Evolutionary conservation across 2,113 vertebrate species (phyloP).

Genomic region (Phocoena phocoena): DNA sequence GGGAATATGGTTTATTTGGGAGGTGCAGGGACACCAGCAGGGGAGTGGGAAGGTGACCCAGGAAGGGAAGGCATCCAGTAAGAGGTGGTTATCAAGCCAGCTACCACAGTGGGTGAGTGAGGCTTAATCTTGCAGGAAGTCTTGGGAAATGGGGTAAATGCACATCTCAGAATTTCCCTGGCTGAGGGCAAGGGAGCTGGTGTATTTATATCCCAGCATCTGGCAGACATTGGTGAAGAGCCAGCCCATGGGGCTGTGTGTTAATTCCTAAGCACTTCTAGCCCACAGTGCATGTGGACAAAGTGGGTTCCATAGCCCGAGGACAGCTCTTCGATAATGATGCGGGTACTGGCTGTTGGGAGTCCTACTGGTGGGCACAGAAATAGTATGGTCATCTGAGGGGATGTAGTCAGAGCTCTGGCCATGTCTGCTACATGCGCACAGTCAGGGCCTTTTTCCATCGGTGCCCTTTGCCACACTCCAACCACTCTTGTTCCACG

Average conservation of each 20-base stretch:
- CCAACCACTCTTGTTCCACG: neutral
- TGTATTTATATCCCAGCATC: neutral
- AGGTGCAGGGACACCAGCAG: slow-evolving; percentile 18
- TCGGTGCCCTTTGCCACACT: neutral
- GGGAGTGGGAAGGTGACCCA: neutral
- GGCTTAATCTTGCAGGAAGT: neutral
- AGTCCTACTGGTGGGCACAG: neutral
- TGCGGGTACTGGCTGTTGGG: neutral
- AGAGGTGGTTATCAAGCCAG: neutral
- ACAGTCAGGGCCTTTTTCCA: neutral
- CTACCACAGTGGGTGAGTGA: neutral
- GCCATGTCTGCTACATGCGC: neutral
- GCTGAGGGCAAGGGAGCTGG: neutral
- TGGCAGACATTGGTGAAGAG: neutral
- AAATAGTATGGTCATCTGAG: neutral
- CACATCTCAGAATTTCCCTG: neutral
- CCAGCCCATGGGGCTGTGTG: neutral
- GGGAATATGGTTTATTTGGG: neutral
- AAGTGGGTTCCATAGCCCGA: neutral
- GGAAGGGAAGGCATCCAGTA: neutral
- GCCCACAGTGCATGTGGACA: neutral
- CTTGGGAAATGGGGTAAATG: neutral
- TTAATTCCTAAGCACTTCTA: neutral
- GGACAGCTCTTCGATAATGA: neutral
- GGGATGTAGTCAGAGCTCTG: neutral